These are phyloP conservation scores for Gastrophryne carolinensis DNA, from an alignment of 2,797 vertebrate genomes.

Conservation along the genomic window DNA sequence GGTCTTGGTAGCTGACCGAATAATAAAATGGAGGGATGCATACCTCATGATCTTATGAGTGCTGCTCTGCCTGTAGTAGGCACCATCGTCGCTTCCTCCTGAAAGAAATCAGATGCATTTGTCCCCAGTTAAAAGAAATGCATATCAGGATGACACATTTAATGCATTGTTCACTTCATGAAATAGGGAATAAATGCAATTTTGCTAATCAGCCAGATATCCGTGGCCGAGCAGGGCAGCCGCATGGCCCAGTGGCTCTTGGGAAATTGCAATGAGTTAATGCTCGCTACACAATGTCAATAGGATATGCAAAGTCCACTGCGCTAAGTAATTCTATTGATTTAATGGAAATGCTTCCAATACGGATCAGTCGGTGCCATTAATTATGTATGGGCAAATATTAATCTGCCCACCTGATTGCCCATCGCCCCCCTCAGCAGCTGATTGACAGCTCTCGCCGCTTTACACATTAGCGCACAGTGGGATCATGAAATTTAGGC, in stretches of 20 bases:
- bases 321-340: conserved; percentile 66
- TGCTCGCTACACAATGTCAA: conserved; percentile 59
- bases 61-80: neutral
- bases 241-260: neutral
- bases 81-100: neutral
- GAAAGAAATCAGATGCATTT: neutral
- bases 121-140: neutral
- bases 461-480: conserved; percentile 18
- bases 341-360: conserved; percentile 65
- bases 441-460: conserved; percentile 28
- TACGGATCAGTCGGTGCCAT: conserved; percentile 64
- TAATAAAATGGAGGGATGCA: neutral
- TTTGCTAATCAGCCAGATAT: neutral
- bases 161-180: neutral
- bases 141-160: neutral
- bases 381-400: conserved; percentile 65
- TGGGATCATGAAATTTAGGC: conserved; percentile 16
- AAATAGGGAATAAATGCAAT: neutral
- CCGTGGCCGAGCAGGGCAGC: conserved; percentile 6
- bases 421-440: conserved; percentile 55
- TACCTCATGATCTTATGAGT: neutral
- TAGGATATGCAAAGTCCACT: conserved; percentile 63
- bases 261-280: conserved; percentile 30
- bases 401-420: conserved; percentile 68
- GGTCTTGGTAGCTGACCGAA: neutral